phyloP scores from a whole-genome alignment of 2,888 invertebrate species.

The Meteorus colon region DNA sequence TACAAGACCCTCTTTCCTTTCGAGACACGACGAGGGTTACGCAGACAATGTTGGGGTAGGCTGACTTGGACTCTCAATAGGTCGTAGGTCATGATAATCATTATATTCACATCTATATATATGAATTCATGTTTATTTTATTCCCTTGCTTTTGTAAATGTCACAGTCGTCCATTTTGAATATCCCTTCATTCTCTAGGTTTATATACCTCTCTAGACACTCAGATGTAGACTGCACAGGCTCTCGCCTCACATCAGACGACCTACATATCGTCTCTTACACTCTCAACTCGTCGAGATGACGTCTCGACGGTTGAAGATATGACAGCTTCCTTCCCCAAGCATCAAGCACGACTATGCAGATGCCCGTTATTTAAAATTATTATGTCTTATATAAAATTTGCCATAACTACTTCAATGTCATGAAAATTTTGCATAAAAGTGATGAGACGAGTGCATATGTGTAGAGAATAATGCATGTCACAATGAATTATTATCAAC shows the following conservation, averaged over 20 bases:
- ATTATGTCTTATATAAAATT: slow-evolving; percentile 28
- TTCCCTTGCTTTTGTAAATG: neutral
- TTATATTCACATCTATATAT: neutral
- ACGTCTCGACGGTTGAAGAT: slow-evolving; percentile 23
- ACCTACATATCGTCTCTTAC: slow-evolving; percentile 40
- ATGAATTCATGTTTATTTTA: slow-evolving; percentile 1
- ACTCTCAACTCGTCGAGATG: slow-evolving; percentile 19
- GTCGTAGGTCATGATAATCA: slow-evolving; percentile 47
- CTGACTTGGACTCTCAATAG: slow-evolving; percentile 26
- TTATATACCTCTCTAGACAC: neutral
- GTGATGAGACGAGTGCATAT: neutral
- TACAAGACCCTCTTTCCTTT: slow-evolving; percentile 29
- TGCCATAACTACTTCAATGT: neutral
- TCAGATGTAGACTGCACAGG: slow-evolving; percentile 8
- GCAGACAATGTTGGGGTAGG: slow-evolving; percentile 30
- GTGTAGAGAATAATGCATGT: neutral
- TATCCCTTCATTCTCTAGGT: neutral
- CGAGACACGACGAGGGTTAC: slow-evolving; percentile 19
- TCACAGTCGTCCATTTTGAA: neutral
- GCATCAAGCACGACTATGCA: slow-evolving; percentile 11
- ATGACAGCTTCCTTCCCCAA: slow-evolving; percentile 41
- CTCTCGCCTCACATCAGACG: slow-evolving; percentile 30
- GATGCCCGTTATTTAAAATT: slow-evolving; percentile 39
- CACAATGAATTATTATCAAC: neutral
- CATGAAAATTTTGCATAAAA: slow-evolving; percentile 1